Evolutionary conservation across 2,888 invertebrate species (phyloP).

Genomic region (Beris chalybata): DNA sequence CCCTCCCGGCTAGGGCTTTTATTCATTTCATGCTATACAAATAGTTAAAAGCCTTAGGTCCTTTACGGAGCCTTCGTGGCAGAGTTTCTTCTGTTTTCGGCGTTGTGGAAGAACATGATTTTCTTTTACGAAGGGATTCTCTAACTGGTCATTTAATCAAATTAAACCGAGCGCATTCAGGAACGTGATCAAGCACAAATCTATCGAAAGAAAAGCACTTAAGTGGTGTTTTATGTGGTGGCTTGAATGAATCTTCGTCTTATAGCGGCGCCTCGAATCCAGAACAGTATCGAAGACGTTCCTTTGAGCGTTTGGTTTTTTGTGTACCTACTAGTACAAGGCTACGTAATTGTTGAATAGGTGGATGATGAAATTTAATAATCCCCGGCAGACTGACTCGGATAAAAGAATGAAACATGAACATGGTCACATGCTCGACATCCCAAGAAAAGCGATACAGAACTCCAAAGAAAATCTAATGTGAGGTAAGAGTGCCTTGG

Average conservation of each 20-base stretch:
- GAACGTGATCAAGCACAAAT: constrained; percentile 31
- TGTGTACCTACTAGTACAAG: too few species aligned
- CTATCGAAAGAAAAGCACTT: constrained; percentile 20
- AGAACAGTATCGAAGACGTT: too few species aligned
- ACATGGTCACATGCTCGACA: not conserved
- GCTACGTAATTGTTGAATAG: constrained; percentile 16
- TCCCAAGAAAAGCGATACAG: not conserved
- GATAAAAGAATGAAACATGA: constrained; percentile 18
- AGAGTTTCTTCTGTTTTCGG: not conserved
- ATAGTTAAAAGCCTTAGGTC: not conserved
- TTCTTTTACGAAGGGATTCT: constrained; percentile 24
- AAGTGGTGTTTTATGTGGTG: constrained; percentile 28
- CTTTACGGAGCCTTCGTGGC: not conserved
- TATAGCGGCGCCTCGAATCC: too few species aligned
- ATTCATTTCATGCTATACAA: constrained; percentile 15
- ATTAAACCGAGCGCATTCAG: constrained; percentile 25
- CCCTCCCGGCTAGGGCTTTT: not conserved
- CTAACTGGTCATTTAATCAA: constrained; percentile 31
- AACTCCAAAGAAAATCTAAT: constrained; percentile 3
- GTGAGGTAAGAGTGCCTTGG: too few species aligned
- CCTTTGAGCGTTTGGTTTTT: too few species aligned
- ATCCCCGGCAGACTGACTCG: constrained; percentile 10
- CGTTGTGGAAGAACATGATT: constrained; percentile 19
- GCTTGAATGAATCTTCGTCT: too few species aligned
- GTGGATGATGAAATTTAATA: constrained; percentile 17